Evolutionary conservation across 2,113 vertebrate species (phyloP).

Genomic region (Gnathonemus longibarbis): DNA sequence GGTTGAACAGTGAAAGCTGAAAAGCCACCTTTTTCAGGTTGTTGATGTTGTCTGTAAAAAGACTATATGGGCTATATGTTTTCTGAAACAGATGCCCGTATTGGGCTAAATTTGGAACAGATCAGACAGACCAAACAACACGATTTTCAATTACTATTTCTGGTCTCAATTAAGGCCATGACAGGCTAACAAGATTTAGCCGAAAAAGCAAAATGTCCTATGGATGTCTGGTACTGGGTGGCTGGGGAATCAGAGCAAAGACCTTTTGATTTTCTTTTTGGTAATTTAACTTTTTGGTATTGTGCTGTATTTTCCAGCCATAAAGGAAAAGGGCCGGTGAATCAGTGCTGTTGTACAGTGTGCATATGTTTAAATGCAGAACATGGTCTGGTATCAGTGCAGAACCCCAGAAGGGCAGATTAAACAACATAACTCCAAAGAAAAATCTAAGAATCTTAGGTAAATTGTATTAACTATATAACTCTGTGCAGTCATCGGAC

Average conservation of each 20-base stretch:
- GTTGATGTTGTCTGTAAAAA: neutral
- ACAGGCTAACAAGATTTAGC: neutral
- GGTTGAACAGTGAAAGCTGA: neutral
- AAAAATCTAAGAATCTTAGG: slow-evolving; percentile 21
- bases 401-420: slow-evolving; percentile 36
- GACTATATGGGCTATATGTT: neutral
- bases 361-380: slow-evolving; percentile 29
- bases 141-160: neutral
- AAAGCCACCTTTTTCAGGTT: neutral
- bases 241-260: neutral
- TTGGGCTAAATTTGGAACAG: neutral
- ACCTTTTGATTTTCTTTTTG: neutral
- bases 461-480: neutral
- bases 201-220: neutral
- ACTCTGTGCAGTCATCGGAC: neutral
- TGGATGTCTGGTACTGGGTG: neutral
- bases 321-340: slow-evolving; percentile 6
- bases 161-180: neutral
- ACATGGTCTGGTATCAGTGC: slow-evolving; percentile 47
- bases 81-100: neutral
- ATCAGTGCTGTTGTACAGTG: slow-evolving; percentile 28
- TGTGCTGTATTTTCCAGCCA: neutral
- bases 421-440: slow-evolving; percentile 21
- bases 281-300: neutral
- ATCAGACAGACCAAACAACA: neutral